Percentiles rank a stretch among this genome's conserved stretches.
These are phyloP conservation scores for Lepidurus packardi DNA, from an alignment of 1,140 invertebrate species.

Conservation along the genomic window DNA sequence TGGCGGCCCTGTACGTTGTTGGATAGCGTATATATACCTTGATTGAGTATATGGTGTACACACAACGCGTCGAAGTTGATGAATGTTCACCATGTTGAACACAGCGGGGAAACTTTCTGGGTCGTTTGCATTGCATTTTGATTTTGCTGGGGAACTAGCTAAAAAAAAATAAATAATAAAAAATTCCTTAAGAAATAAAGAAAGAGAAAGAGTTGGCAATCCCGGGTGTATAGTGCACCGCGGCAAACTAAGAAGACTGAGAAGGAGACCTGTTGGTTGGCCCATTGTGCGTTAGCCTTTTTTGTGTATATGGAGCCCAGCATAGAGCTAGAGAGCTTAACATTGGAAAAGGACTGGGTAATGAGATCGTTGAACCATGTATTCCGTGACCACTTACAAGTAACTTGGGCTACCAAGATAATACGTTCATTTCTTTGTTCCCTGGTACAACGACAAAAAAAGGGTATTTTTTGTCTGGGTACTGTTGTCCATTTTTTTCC, in stretches of 20 bases:
- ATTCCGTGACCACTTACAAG: slow-evolving; percentile 21
- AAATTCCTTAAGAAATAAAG: not conserved
- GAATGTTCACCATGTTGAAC: slow-evolving; percentile 13
- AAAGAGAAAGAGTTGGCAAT: not conserved
- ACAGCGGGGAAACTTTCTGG: slow-evolving; percentile 3
- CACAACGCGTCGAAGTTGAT: slow-evolving; percentile 21
- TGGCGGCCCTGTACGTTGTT: not conserved
- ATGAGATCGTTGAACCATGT: slow-evolving; percentile 21
- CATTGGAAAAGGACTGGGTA: slow-evolving; percentile 18
- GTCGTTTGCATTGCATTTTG: slow-evolving; percentile 14
- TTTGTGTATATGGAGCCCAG: not conserved
- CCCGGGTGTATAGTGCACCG: not conserved
- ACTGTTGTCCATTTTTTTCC: not conserved
- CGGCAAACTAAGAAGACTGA: not conserved
- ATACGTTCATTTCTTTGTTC: slow-evolving; percentile 9
- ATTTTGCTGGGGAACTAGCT: not conserved
- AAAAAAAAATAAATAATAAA: not conserved
- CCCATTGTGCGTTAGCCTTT: not conserved
- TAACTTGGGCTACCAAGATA: slow-evolving; percentile 18
- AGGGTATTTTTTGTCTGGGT: not conserved
- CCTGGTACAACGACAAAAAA: not conserved
- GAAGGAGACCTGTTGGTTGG: not conserved
- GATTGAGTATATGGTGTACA: slow-evolving; percentile 7
- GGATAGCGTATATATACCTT: not conserved
- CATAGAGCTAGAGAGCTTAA: not conserved